Evolutionary conservation across 2,113 vertebrate genomes (phyloP).

Genomic region (Siniperca chuatsi): DNA sequence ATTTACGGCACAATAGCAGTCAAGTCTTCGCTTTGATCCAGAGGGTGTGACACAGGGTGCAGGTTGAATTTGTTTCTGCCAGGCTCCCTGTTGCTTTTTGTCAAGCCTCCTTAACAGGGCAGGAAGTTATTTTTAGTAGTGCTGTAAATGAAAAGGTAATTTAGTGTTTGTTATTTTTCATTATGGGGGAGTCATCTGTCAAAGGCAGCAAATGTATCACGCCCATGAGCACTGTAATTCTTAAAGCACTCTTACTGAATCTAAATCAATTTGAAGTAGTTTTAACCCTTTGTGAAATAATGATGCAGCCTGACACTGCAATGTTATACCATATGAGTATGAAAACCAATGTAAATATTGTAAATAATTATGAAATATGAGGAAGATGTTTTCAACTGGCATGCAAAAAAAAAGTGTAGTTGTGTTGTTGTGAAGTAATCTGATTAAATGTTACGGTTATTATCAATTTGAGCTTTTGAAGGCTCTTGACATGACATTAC

Average conservation of each 20-base stretch:
- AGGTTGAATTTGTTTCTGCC: conserved; percentile 46
- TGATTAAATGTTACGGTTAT: conserved; percentile 41
- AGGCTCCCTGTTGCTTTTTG: conserved; percentile 37
- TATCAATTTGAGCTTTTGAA: conserved; percentile 24
- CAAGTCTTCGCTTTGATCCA: conserved; percentile 72
- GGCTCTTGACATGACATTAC: conserved; percentile 32
- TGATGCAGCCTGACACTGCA: neutral
- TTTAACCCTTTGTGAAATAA: neutral
- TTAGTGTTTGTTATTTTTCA: conserved; percentile 45
- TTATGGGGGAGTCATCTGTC: conserved; percentile 12
- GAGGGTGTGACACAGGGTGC: conserved; percentile 58
- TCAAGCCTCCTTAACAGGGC: conserved; percentile 36
- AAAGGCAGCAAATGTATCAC: conserved; percentile 14
- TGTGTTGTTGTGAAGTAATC: conserved; percentile 6
- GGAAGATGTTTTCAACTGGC: neutral
- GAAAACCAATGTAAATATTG: neutral
- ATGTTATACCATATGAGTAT: neutral
- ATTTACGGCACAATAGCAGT: conserved; percentile 77
- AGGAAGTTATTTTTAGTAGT: conserved; percentile 40
- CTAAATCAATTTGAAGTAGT: neutral
- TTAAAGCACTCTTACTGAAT: neutral
- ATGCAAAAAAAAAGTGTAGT: neutral
- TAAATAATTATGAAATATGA: neutral
- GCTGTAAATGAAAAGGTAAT: conserved; percentile 30
- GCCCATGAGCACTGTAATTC: neutral